Evolutionary conservation across 2,888 invertebrate species (phyloP).

Genomic region (Drosophila melanocephala): DNA sequence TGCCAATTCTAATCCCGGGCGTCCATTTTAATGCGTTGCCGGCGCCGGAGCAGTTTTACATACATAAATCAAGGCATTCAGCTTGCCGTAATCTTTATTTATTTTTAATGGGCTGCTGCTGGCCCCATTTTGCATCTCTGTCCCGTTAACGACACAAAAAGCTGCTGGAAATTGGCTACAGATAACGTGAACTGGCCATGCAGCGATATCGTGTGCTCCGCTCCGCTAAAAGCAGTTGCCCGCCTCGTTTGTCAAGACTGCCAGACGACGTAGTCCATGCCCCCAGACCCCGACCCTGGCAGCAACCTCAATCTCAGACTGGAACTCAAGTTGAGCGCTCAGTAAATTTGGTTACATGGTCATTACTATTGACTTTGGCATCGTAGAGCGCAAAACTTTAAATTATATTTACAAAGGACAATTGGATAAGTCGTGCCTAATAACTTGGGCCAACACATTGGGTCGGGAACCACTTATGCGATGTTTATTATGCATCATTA

Average conservation of each 20-base stretch:
- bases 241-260: slow-evolving; percentile 18
- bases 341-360: slow-evolving; percentile 76
- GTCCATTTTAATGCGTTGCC: slow-evolving; percentile 58
- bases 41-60: slow-evolving; percentile 43
- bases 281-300: not conserved
- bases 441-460: not conserved
- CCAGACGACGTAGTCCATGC: not conserved
- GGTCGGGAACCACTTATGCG: slow-evolving; percentile 11
- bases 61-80: slow-evolving; percentile 74
- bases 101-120: slow-evolving; percentile 69
- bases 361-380: slow-evolving; percentile 78
- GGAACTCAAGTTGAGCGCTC: slow-evolving; percentile 43
- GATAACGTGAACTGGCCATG: slow-evolving; percentile 50
- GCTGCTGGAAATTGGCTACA: slow-evolving; percentile 65
- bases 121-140: slow-evolving; percentile 18
- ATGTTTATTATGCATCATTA: slow-evolving; percentile 29
- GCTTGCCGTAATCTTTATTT: slow-evolving; percentile 76
- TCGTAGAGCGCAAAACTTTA: slow-evolving; percentile 63
- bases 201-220: slow-evolving; percentile 5
- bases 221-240: slow-evolving; percentile 55
- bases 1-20: slow-evolving; percentile 57
- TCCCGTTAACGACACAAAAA: slow-evolving; percentile 37
- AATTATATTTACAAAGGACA: slow-evolving; percentile 74
- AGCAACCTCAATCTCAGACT: slow-evolving; percentile 26
- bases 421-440: slow-evolving; percentile 67